Evolutionary conservation across 1,140 invertebrate species (phyloP), one percentile per base, ranked within the genome.

Genomic region (Meloidogyne chitwoodi): DNA sequence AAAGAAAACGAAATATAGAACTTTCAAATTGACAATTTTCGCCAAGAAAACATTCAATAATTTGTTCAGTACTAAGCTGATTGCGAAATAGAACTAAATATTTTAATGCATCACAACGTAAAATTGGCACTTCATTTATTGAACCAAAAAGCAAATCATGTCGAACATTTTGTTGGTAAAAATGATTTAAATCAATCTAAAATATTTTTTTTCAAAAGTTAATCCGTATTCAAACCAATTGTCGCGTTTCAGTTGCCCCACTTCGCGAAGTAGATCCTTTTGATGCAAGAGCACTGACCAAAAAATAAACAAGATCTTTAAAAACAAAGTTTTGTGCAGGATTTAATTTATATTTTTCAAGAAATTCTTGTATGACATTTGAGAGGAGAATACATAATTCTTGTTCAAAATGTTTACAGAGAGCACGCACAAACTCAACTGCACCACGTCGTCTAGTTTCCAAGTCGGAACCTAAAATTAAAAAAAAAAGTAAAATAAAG

Each of bases 31-130:
- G 38, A 14, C 64, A 31, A 38, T 83, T 63, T 56, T 56, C 31
- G 0, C 81, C 81, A 62, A 61, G 68, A 62, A 81, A 78, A 62
- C 91, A 90, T 6, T 90, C 90, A 61, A 93, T 84, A 3, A 95
- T 88, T 31, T 92, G 88, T 78, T 94, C 92, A 44, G 90, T 90
- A 0, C 94, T 93, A 68, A 98, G 89, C 87, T 90, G 91, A 82
- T 92, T 93, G 75, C 96, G 90, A 87, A 98, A 99, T 16, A 93
- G 94, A 91, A 98, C 94, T 12, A 98, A 88, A 87, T 95, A 98
- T 87, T 98, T 98, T 26, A 99, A 92, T 11, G 93, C 92, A 48
- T 81, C 80, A 88, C 96, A 95, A 0, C 95, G 94, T 89, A 96
- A 96, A 22, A 98, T 88, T 19, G 98, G 93, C 2, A 95, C 93